Percentiles rank a stretch among this genome's conserved stretches.
These are phyloP conservation scores for Siniperca scherzeri DNA, from an alignment of 2,797 vertebrate species.

Conservation along the genomic window DNA sequence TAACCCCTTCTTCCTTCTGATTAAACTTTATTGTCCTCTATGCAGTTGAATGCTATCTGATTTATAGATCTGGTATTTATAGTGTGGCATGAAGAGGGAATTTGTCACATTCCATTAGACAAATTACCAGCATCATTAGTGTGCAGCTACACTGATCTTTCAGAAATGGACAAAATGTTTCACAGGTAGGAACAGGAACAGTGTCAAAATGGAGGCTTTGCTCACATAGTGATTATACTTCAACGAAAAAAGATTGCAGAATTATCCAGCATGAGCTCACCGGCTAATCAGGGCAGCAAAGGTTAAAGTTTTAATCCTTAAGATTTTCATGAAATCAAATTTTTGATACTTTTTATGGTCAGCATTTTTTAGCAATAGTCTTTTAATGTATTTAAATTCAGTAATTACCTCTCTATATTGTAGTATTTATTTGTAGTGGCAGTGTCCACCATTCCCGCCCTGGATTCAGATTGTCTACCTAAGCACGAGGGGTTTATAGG, in stretches of 20 bases:
- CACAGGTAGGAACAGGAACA: neutral
- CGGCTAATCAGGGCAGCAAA: neutral
- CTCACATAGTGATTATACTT: neutral
- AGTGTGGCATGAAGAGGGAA: too few species aligned
- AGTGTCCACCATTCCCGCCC: neutral
- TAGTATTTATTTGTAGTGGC: neutral
- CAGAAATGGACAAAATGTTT: neutral
- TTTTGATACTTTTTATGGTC: neutral
- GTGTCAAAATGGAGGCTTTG: neutral
- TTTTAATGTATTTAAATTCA: neutral
- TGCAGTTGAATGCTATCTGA: neutral
- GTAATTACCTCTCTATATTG: neutral
- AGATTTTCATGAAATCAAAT: neutral
- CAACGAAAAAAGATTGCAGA: neutral
- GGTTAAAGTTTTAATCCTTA: neutral
- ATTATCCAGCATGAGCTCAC: neutral
- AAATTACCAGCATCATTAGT: neutral
- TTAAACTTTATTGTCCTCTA: neutral
- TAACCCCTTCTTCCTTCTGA: constrained; percentile 11
- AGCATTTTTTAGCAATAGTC: neutral
- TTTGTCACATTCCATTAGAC: neutral
- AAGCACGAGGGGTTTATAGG: neutral
- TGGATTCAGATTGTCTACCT: neutral
- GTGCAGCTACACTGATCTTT: neutral
- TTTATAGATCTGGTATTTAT: constrained; percentile 7